A percentile compares a stretch with the other conserved stretches of the same genome.
phyloP scores from a whole-genome alignment of 2,888 invertebrate genomes.

The Macrostomum cliftonense region DNA sequence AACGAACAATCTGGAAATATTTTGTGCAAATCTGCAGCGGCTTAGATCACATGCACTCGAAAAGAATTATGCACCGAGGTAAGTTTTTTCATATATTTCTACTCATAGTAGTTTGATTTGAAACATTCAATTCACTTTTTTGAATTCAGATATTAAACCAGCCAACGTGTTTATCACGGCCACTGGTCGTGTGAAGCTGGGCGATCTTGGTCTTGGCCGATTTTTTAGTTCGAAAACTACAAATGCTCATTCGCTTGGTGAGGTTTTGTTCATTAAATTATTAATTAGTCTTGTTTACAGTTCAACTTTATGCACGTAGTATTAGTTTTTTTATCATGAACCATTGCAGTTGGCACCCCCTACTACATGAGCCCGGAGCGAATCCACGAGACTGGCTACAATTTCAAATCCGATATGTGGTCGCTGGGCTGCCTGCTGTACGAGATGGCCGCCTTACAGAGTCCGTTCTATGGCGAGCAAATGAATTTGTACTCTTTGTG shows the following conservation, averaged over 20 bases:
- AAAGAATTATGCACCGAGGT: constrained; percentile 50
- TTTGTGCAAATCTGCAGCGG: constrained; percentile 48
- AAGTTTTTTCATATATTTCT: no score
- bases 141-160: constrained; percentile 53
- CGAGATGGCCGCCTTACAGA: constrained; percentile 50
- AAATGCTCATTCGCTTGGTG: constrained; percentile 49
- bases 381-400: constrained; percentile 50
- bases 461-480: constrained; percentile 50
- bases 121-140: no score
- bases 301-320: no score
- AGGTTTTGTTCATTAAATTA: constrained; percentile 2
- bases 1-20: constrained; percentile 49
- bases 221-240: constrained; percentile 45
- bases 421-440: constrained; percentile 54
- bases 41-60: constrained; percentile 47
- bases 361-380: constrained; percentile 60
- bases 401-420: constrained; percentile 55
- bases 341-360: constrained; percentile 48
- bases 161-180: constrained; percentile 56
- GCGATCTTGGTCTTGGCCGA: constrained; percentile 52
- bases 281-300: no score
- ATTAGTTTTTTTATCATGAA: no score
- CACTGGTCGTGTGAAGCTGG: constrained; percentile 51
- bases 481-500: constrained; percentile 47
- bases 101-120: no score